These are phyloP conservation scores for Peucedramus taeniatus DNA, from an alignment of 2,113 vertebrate species.

Conservation along the genomic window DNA sequence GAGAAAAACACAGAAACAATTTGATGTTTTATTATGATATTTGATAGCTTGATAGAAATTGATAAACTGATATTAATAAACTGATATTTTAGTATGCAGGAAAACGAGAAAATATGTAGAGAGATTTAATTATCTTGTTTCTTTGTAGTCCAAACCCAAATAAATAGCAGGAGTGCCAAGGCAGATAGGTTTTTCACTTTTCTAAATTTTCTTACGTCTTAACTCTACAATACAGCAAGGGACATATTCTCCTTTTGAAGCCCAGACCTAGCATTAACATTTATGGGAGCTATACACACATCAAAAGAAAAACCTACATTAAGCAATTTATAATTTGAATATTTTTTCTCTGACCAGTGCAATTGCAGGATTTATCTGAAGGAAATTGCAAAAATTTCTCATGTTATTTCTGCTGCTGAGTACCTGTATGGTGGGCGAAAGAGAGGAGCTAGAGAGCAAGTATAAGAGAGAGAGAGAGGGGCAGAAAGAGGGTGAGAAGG, in stretches of 20 bases:
- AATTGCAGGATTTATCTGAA: neutral
- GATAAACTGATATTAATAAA: neutral
- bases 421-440: neutral
- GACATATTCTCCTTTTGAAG: slow-evolving; percentile 20
- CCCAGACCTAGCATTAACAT: slow-evolving; percentile 26
- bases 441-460: neutral
- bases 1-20: neutral
- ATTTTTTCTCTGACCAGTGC: neutral
- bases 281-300: neutral
- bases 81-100: neutral
- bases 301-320: slow-evolving; percentile 37
- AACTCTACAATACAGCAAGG: neutral
- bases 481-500: neutral
- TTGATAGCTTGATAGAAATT: neutral
- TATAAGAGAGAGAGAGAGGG: neutral
- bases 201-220: neutral
- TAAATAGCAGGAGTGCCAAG: neutral
- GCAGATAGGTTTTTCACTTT: neutral
- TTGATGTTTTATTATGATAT: neutral
- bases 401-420: neutral
- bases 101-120: neutral
- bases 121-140: neutral
- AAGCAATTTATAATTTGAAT: slow-evolving; percentile 30
- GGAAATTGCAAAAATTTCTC: neutral
- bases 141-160: neutral